Conservation (phyloP, 2,888 invertebrate species). For the Drosophila dives region DNA sequence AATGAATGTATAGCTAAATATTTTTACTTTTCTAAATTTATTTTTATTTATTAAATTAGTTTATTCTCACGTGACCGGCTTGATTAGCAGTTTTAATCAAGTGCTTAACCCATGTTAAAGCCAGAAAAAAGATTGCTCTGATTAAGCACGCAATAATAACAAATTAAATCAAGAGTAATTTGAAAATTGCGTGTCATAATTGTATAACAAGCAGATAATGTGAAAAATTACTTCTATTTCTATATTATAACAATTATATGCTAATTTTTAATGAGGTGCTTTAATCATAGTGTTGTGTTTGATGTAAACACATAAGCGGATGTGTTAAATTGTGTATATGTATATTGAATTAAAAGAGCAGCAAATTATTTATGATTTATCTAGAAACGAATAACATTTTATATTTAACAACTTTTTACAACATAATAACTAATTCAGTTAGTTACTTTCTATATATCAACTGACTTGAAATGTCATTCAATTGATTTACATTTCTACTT, state of each 20-base stretch:
- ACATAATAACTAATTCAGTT: background rate
- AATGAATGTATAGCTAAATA: background rate
- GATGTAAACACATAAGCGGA: background rate
- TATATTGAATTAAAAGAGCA: background rate
- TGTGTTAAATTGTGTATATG: background rate
- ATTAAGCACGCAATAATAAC: conserved; percentile 4
- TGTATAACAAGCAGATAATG: background rate
- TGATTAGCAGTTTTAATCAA: background rate
- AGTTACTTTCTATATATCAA: background rate
- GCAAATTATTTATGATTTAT: background rate
- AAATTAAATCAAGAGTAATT: conserved; percentile 19
- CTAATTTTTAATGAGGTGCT: background rate
- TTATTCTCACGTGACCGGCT: background rate
- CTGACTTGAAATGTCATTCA: background rate
- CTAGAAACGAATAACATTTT: background rate
- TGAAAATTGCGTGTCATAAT: conserved; percentile 20
- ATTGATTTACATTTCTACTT: background rate
- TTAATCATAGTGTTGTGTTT: background rate
- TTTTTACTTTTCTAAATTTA: background rate
- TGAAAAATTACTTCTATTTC: background rate
- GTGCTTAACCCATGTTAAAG: background rate
- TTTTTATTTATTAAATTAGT: too few species aligned
- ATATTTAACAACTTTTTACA: background rate
- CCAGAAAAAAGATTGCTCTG: background rate
- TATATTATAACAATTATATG: conserved; percentile 4